Evolutionary conservation across 2,113 vertebrate species (phyloP).

Genomic region (Chloebia gouldiae): DNA sequence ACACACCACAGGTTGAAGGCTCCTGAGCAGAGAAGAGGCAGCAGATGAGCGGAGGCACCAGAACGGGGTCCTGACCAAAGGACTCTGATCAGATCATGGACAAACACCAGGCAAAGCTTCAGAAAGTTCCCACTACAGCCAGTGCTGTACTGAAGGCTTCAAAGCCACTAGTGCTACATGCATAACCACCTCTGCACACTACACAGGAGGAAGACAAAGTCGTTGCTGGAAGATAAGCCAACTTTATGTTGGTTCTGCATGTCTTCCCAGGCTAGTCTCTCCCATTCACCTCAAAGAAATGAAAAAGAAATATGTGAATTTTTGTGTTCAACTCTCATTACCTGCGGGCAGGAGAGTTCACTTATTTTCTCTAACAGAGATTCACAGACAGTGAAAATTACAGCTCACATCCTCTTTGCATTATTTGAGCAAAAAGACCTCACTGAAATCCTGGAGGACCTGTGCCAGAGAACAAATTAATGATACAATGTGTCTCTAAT

Average conservation of each 20-base stretch:
- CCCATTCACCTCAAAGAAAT: not conserved
- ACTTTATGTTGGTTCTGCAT: not conserved
- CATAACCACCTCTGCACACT: not conserved
- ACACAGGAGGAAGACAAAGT: not conserved
- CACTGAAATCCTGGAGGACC: not conserved
- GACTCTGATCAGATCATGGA: not conserved
- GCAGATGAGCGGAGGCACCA: not conserved
- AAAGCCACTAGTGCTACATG: not conserved
- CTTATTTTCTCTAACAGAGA: not conserved
- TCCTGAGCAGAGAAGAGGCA: not conserved
- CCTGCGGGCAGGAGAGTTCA: not conserved
- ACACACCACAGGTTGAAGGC: rapidly evolving
- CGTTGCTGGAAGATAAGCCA: not conserved
- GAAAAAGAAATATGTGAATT: not conserved
- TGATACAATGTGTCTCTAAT: not conserved
- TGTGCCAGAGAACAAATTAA: slow-evolving; percentile 22
- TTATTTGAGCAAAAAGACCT: not conserved
- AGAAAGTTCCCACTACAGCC: not conserved
- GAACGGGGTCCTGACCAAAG: not conserved
- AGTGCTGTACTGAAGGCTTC: not conserved
- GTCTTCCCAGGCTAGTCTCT: not conserved
- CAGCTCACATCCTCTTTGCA: slow-evolving; percentile 1
- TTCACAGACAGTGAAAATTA: slow-evolving; percentile 27
- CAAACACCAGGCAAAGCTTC: not conserved
- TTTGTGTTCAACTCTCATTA: slow-evolving; percentile 12